Base-by-base conservation (phyloP, 2,113 vertebrate genomes). In the Sceloporus tristichus region DNA sequence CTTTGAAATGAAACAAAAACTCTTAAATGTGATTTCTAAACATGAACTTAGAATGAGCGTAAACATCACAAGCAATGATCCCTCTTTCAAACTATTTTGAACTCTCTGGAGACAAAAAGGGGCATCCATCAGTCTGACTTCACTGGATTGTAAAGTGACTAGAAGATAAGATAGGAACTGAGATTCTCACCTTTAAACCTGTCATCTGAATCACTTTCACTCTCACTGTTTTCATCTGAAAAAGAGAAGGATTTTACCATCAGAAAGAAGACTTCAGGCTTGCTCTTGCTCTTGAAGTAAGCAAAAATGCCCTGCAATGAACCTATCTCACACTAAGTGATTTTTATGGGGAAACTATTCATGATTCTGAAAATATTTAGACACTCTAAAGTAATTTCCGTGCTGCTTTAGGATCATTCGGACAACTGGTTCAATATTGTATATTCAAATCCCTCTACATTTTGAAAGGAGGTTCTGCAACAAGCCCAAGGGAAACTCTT, bases 201-300 rank as follows among this genome's bases (percentile, higher is more conserved):
- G 98, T 99, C 99, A 42, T 99, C 99, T 18, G 99, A 99, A 96
- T 99, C 99, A 54, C 99, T 99, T 97, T 99, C 99, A 74, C 98
- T 99, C 96, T 99, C 99, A 0, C 99, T 99, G 96, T 99, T 99
- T 94, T 99, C 99, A 97, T 99, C 99, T 99, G 96, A 88, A 94
- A 93, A 94, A 93, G 87, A 97, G 1, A 95, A n/a, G 78, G 80
- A 93, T 79, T 14, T 68, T 42, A 23, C 70, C 88, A 82, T 94
- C 93, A 93, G 93, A 48, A 79, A 62, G 19, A 78, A 70, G 2
- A 48, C 19, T 68, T 53, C 40, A 68, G 9, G 6, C 21, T 54
- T 79, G 59, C 23, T 40, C n/a, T 62, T 23, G 9, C 23, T 40
- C 65, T 42, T 74, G 66, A 48, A 73, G 14, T 77, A 81, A 65